Conservation (phyloP, 1,140 invertebrate species). For the Thaumetopoea pityocampa region DNA sequence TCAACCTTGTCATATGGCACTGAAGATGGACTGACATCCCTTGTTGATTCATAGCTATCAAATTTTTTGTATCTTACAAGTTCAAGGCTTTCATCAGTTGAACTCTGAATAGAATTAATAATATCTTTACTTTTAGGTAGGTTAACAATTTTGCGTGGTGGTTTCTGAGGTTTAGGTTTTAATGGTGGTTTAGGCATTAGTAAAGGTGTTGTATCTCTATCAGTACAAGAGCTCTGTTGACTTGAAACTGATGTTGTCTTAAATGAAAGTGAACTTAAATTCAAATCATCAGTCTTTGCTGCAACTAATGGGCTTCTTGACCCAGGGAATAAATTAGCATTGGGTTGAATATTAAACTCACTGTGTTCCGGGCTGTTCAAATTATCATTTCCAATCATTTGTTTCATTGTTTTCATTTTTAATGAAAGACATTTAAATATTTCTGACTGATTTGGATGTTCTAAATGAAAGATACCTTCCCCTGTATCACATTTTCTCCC, state of each 20-base stretch:
- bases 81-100: slow-evolving; percentile 60
- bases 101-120: too few species aligned
- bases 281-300: slow-evolving; percentile 75
- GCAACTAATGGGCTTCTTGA: slow-evolving; percentile 83
- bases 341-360: slow-evolving; percentile 85
- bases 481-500: slow-evolving; percentile 91
- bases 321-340: slow-evolving; percentile 83
- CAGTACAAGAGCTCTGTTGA: slow-evolving; percentile 53
- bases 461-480: slow-evolving; percentile 88
- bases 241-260: slow-evolving; percentile 63
- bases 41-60: slow-evolving; percentile 71
- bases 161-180: slow-evolving; percentile 81
- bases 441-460: slow-evolving; percentile 86
- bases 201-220: slow-evolving; percentile 63
- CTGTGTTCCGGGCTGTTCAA: slow-evolving; percentile 81
- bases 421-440: slow-evolving; percentile 86
- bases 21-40: slow-evolving; percentile 45
- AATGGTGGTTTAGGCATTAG: slow-evolving; percentile 68
- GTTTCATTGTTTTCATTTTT: slow-evolving; percentile 91
- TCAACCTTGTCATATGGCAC: slow-evolving; percentile 82
- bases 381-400: slow-evolving; percentile 82
- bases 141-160: slow-evolving; percentile 78
- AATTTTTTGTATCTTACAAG: slow-evolving; percentile 66
- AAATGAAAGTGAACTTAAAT: slow-evolving; percentile 67
- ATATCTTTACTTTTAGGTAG: slow-evolving; percentile 70